Evolutionary conservation across 2,797 vertebrate genomes (phyloP), one percentile per base, ranked within the genome.

Genomic region (Syngnathus acus): DNA sequence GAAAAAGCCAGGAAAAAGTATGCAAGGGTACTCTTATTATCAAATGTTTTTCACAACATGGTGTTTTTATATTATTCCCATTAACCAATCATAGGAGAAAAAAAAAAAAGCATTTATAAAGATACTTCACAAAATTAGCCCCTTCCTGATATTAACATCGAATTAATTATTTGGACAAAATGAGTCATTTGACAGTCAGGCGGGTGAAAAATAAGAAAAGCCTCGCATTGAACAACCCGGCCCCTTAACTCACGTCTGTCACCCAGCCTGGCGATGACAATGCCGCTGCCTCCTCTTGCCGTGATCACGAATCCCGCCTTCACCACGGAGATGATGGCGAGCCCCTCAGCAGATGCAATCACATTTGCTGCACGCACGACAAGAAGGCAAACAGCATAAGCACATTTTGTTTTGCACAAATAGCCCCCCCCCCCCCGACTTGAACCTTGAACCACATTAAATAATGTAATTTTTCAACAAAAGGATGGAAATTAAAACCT

Each of bases 261-360:
- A 0, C 92, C 57, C 61, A 95, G 93, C 13, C 93, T 89, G 2
- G 94, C 93, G 57, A 99, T 86, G 43, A 99, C 95, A 61, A 99
- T 87, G 17, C 97, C 97, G 51, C 97, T 98, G 82, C 97, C 97
- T 0, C 94, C 97, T 47, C 95, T 88, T 40, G 95, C 97, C 0
- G 97, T 96, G 78, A 99, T 92, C 90, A 99, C 88, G 82, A 99
- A 98, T 26, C 96, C 97, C 0, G 94, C 95, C 78, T 97, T 98
- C 78, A 99, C 92, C 82, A 98, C 97, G 0, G 97, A 95, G 77
- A 99, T 83, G 82, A 99, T 87, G 39, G 94, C 96, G 45, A 99
- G 92, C 57, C 97, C 97, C 80, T 97, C 92, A 0, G 97, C 95
- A 87, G 93, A 98, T 1, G 95, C 96, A 55, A 99, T 95, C 13